phyloP scores from a whole-genome alignment of 2,113 vertebrate genomes.

The Macquaria ambigua region DNA sequence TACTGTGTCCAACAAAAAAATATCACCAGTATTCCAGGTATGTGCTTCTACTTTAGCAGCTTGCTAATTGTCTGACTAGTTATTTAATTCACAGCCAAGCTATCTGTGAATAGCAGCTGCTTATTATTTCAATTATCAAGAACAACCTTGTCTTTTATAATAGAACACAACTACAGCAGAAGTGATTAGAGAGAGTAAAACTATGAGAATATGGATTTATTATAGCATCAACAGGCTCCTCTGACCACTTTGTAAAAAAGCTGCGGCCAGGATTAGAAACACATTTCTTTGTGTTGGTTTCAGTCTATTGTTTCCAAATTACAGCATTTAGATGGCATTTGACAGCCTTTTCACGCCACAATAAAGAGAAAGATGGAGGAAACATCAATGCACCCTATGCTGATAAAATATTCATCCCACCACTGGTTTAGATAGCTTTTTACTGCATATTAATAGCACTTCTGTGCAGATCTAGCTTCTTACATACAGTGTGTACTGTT shows the following conservation, averaged over 20 bases:
- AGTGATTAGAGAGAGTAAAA: not conserved
- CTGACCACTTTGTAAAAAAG: constrained; percentile 2
- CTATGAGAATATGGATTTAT: not conserved
- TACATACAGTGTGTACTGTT: constrained; percentile 39
- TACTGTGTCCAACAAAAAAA: not conserved
- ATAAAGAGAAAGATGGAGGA: constrained; percentile 22
- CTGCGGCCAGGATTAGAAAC: not conserved
- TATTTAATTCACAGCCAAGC: constrained; percentile 20
- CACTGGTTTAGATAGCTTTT: constrained; percentile 38
- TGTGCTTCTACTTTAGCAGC: not conserved
- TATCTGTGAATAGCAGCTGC: constrained; percentile 27
- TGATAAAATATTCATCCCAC: constrained; percentile 47
- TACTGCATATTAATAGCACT: constrained; percentile 55
- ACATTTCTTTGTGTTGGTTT: not conserved
- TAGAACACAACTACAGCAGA: not conserved
- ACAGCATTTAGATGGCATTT: constrained; percentile 3
- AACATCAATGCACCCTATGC: constrained; percentile 2
- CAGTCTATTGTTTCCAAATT: not conserved
- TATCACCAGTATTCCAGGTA: not conserved
- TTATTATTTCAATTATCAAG: constrained; percentile 38
- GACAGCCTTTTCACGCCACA: constrained; percentile 15
- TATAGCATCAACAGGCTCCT: constrained; percentile 1
- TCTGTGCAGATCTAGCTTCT: constrained; percentile 32
- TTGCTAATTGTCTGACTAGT: constrained; percentile 30
- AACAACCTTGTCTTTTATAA: constrained; percentile 6